Evolutionary conservation across 2,113 vertebrate genomes (phyloP).

Genomic region (Mirza zaza): DNA sequence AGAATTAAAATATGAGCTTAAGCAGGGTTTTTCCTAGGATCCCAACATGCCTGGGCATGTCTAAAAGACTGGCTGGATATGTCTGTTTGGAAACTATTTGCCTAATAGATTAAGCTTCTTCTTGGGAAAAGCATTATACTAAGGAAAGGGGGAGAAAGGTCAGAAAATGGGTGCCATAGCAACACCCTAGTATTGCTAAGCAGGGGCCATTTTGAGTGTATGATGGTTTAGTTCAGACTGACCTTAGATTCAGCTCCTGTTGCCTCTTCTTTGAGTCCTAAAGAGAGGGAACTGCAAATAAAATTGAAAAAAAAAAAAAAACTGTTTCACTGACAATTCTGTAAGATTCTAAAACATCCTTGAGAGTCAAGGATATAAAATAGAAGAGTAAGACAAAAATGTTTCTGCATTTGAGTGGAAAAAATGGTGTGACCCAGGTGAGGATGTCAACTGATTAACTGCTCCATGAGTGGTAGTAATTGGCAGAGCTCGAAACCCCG

Average conservation of each 20-base stretch:
- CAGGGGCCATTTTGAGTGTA: background rate
- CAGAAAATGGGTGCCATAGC: background rate
- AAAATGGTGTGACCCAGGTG: background rate
- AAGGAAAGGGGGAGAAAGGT: background rate
- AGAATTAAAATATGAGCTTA: background rate
- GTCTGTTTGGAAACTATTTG: background rate
- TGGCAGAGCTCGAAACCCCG: background rate
- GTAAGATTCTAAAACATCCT: background rate
- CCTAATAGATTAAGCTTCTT: background rate
- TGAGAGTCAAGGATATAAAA: background rate
- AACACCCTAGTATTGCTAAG: background rate
- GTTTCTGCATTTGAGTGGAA: background rate
- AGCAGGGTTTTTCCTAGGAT: background rate
- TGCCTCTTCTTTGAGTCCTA: background rate
- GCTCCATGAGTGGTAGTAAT: background rate
- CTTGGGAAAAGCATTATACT: background rate
- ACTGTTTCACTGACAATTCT: background rate
- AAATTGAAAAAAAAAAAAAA: background rate
- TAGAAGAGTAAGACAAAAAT: background rate
- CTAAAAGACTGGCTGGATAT: background rate
- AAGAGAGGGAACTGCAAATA: background rate
- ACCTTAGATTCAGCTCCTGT: background rate
- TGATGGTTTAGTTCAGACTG: background rate
- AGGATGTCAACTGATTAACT: background rate
- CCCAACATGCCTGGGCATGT: background rate